Base-by-base conservation (phyloP, 2,797 vertebrate species). In the Cuculus canorus region DNA sequence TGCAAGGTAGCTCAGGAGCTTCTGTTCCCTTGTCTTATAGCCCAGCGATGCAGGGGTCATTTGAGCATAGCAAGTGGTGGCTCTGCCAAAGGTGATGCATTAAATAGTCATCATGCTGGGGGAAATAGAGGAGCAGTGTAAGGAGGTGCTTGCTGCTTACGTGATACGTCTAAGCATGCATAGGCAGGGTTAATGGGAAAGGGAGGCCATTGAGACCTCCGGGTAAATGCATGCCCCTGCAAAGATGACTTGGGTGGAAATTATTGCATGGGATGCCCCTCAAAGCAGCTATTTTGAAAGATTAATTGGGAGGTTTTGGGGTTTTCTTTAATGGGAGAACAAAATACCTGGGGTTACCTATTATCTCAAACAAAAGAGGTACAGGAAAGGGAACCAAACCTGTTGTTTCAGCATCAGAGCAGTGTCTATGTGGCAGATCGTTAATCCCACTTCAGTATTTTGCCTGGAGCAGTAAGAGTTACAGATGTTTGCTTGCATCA, bases 401-500 rank as follows among this genome's bases (percentile, higher is more conserved):
- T 71, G 50, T 66, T 80, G 65, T 66, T 85, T 45, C 66, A 88
- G 78, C 64, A 76, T 52, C 35, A 33, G 76, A 70, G 43, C 35
- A n/a, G 39, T 54, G 75, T 79, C 60, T 77, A 63, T 92, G 27
- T n/a, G 43, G 43, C 47, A 70, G 66, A 23, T 82, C 45, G 16
- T 82, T 95, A 94, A 95, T 95, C 68, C 70, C 12, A 7, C 81
- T 80, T 37, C 47, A 64, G 43, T 68, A 11, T 64, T 77, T 86
- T 37, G 48, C 90, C 79, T 71, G 90, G 90, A 92, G 90, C 91
- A 71, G 78, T 81, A 94, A 68, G 86, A 93, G 91, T 95, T 95
- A 94, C 94, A 93, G 78, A 90, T 94, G 86, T 83, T 93, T 78
- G 61, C 78, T 95, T 95, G 93, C 93, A 90, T 93, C 95, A 90